Evolutionary conservation across 2,797 vertebrate genomes (phyloP), one percentile per base, ranked within the genome.

Genomic region (Cheirogaleus major): DNA sequence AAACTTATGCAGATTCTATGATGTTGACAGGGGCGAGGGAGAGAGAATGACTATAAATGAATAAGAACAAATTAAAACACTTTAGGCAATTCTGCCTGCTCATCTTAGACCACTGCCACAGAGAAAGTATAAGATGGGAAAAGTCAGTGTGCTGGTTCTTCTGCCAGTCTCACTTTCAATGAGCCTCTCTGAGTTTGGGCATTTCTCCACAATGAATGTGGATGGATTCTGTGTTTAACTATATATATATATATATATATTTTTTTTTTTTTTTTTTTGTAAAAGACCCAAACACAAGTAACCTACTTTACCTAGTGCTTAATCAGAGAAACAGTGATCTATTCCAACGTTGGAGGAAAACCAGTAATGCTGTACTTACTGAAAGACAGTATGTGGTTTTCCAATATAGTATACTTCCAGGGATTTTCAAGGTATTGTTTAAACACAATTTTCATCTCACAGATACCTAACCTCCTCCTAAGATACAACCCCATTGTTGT

Each of bases 61-160:
- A 86, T 84, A 32, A 91, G n/a, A 92, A 59, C 14, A 43, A 93
- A 69, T 63, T 78, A 72, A 93, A 87, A 82, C 20, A 48, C 25
- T 52, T 91, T 57, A 79, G 43, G 50, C 27, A 38, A 65, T 50
- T 86, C 25, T 83, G 65, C 80, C 84, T 17, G 32, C 20, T 20
- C 20, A 15, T 35, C 45, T 30, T 70, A 91, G 48, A 57, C 38
- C 69, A 52, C 22, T 22, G 38, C 59, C 22, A 38, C 35, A 70
- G 13, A 94, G n/a, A 48, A 3, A 55, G 2, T 1, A 2, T 14
- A 38, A 65, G 27, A 57, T 8, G 14, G 18, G 50, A 79, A 75
- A 96, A 69, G 30, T 83, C 83, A 52, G 1, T 0, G 11, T 32
- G 67, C 45, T 45, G 14, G 35, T 18, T 48, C 30, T 69, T 57